A percentile compares a stretch with the other conserved stretches of the same genome.
Evolutionary conservation across 2,113 vertebrate species (phyloP).

Genomic region (Paraplagusia blochii): DNA sequence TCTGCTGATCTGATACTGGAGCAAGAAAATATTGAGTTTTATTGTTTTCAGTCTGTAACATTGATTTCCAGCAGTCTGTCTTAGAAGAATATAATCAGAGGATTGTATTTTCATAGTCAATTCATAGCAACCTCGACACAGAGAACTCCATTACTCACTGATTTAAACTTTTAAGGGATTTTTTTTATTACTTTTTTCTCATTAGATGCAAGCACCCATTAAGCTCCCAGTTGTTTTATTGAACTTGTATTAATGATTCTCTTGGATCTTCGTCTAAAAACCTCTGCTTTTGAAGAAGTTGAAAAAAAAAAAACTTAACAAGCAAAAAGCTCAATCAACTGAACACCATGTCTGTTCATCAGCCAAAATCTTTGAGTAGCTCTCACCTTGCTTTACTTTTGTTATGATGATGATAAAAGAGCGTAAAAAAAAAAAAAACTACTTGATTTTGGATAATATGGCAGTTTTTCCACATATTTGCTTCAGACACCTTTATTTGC

Average conservation of each 20-base stretch:
- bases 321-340: conserved; percentile 56
- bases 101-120: neutral
- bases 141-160: neutral
- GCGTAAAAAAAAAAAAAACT: conserved; percentile 20
- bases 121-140: too few relatives aligned
- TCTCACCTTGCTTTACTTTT: conserved; percentile 55
- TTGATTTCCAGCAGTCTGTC: conserved; percentile 28
- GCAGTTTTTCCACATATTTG: conserved; percentile 31
- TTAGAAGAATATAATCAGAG: conserved; percentile 12
- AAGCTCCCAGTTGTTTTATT: conserved; percentile 19
- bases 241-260: conserved; percentile 49
- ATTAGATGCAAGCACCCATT: neutral
- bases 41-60: conserved; percentile 34
- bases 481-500: conserved; percentile 50
- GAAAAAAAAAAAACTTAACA: conserved; percentile 44
- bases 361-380: conserved; percentile 43
- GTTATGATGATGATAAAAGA: conserved; percentile 59
- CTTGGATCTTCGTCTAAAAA: conserved; percentile 47
- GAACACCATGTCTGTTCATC: conserved; percentile 45
- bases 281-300: conserved; percentile 25
- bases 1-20: conserved; percentile 48
- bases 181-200: neutral
- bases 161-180: neutral
- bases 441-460: conserved; percentile 60
- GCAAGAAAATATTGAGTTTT: conserved; percentile 24